Base-by-base conservation (phyloP, 2,797 vertebrate genomes). In the Gallinago nigripennis region DNA sequence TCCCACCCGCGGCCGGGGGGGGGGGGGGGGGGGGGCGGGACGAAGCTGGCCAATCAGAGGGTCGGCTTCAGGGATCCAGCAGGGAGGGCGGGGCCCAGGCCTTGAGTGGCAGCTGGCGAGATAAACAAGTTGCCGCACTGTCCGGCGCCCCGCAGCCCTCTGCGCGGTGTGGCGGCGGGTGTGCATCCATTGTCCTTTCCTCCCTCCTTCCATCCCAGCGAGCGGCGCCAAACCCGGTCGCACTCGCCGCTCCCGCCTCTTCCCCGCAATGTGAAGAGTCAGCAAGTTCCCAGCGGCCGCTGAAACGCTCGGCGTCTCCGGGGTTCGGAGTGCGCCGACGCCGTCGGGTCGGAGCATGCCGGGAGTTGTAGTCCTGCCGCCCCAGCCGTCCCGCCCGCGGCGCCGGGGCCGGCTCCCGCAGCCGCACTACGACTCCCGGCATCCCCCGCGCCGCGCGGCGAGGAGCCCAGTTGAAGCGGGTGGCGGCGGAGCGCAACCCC, bases 341-440 rank as follows among this genome's bases (percentile, higher is more conserved):
- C 96, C 88, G 79, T 88, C 43, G 89, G 56, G 72, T 89, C 96
- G 19, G 5, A 21, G 81, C 48, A 61, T 57, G 66, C 95, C 96
- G 98, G 98, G 98, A 97, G 84, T 92, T 98, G 98, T 98, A 98
- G 98, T 99, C 96, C 79, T 9, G 5, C 14, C 2, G 3, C 12
- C 9, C 28, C 0, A 13, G 4, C 1, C 2, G 30, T 54, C 58
- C 53, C 63, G 24, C 69, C 53, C 5, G 6, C 24, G 2, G 20
- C 31, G 46, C 28, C 6, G 25, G n/a, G 48, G 43, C 35, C 9
- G 68, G 30, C 23, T 0, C 50, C 14, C n/a, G 50, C 77, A 81
- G 89, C 16, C 35, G 66, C 95, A 99, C 98, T 98, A 98, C 98
- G 14, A 65, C 90, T 95, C 98, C 99, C 98, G 97, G 95, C 82